Evolutionary conservation across 2,113 vertebrate genomes (phyloP).

Genomic region (Grammomys surdaster): DNA sequence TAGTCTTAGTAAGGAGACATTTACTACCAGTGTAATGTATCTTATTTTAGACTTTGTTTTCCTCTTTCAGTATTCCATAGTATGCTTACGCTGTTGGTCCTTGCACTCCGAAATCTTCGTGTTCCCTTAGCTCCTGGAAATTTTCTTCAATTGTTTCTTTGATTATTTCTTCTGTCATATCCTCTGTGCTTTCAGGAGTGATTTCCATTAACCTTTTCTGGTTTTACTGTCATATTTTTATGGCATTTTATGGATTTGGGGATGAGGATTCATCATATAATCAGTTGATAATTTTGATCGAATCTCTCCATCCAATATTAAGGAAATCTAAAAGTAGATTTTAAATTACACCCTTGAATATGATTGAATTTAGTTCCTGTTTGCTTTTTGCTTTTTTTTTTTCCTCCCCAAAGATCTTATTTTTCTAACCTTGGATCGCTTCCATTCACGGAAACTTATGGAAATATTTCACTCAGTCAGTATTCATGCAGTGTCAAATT

Average conservation of each 20-base stretch:
- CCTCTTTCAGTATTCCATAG: not conserved
- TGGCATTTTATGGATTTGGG: slow-evolving; percentile 28
- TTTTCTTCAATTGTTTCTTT: slow-evolving; percentile 54
- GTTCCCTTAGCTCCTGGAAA: slow-evolving; percentile 27
- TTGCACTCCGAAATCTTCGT: not conserved
- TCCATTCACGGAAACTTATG: slow-evolving; percentile 9
- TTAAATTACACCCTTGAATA: slow-evolving; percentile 10
- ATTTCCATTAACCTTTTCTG: slow-evolving; percentile 41
- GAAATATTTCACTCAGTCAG: not conserved
- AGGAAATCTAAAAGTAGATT: slow-evolving; percentile 46
- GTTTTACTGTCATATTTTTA: not conserved
- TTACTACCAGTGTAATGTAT: not conserved
- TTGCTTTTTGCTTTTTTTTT: slow-evolving; percentile 42
- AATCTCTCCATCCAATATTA: not conserved
- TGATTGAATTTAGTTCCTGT: slow-evolving; percentile 6
- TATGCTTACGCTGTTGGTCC: not conserved
- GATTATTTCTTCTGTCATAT: not conserved
- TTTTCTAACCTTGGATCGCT: slow-evolving; percentile 4
- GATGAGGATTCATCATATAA: not conserved
- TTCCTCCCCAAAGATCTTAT: slow-evolving; percentile 5
- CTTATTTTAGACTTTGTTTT: slow-evolving; percentile 3
- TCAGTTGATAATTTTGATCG: slow-evolving; percentile 12
- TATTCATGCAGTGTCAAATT: not conserved
- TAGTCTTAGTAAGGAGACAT: slow-evolving; percentile 48
- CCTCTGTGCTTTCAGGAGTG: not conserved